These are phyloP conservation scores for Arothron firmamentum DNA, from an alignment of 2,113 vertebrate genomes.

Conservation along the genomic window DNA sequence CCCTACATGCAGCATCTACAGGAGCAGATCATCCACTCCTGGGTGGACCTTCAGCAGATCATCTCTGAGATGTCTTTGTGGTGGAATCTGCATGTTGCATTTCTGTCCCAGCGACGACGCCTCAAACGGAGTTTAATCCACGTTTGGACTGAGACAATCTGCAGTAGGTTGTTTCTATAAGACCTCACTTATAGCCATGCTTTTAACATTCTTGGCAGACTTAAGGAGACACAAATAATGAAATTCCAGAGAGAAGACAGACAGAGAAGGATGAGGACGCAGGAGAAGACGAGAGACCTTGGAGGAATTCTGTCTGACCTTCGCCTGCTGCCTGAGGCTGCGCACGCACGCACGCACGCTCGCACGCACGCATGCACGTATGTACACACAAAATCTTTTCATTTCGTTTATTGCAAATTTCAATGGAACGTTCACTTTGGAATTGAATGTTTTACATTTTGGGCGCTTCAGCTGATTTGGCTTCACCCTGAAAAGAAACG, in stretches of 20 bases:
- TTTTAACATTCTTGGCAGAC: background rate
- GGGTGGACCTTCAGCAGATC: too few species aligned
- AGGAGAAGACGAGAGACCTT: constrained; percentile 30
- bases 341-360: constrained; percentile 2
- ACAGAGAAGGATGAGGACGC: constrained; percentile 4
- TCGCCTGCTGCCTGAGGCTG: constrained; percentile 60
- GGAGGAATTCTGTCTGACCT: constrained; percentile 63
- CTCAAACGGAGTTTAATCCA: too few species aligned
- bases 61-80: too few species aligned
- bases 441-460: background rate
- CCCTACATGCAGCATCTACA: too few species aligned
- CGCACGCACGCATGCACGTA: constrained; percentile 1
- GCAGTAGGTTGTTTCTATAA: too few species aligned
- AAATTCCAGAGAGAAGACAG: background rate
- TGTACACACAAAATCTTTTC: background rate
- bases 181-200: background rate
- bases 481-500: background rate
- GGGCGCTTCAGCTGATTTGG: background rate
- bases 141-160: too few species aligned
- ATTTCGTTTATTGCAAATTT: background rate
- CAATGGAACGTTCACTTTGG: background rate
- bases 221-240: background rate
- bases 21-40: too few species aligned
- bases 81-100: too few species aligned
- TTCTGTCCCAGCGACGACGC: too few species aligned